These are phyloP conservation scores for Ibidorhyncha struthersii DNA, from an alignment of 2,113 vertebrate species.

Conservation along the genomic window DNA sequence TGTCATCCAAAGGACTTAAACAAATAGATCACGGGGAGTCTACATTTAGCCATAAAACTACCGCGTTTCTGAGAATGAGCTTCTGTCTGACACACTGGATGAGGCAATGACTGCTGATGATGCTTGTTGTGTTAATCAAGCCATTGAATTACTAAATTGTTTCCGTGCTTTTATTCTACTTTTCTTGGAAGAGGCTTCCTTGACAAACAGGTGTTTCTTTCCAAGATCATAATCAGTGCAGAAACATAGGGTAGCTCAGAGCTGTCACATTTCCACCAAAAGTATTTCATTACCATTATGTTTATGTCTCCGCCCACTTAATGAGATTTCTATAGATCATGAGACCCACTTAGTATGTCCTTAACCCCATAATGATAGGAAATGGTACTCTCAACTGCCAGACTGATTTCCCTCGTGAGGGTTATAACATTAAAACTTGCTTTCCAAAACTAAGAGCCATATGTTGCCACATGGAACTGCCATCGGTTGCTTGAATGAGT, in stretches of 20 bases:
- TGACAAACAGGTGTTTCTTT: slow-evolving; percentile 47
- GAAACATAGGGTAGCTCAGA: not conserved
- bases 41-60: not conserved
- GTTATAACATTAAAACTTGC: not conserved
- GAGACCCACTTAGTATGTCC: slow-evolving; percentile 29
- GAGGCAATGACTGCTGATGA: not conserved
- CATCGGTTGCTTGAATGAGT: not conserved
- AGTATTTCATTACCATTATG: slow-evolving; percentile 26
- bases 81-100: not conserved
- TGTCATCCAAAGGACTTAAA: not conserved
- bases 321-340: slow-evolving; percentile 52
- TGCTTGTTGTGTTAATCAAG: not conserved
- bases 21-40: not conserved
- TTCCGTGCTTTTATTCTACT: not conserved
- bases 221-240: slow-evolving; percentile 14
- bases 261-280: slow-evolving; percentile 24
- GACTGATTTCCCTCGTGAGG: slow-evolving; percentile 4
- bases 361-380: slow-evolving; percentile 54
- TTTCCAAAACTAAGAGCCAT: slow-evolving; percentile 26
- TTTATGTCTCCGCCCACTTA: slow-evolving; percentile 35
- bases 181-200: slow-evolving; percentile 14
- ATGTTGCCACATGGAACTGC: slow-evolving; percentile 10
- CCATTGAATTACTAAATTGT: not conserved
- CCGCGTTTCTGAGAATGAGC: not conserved
- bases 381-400: not conserved